A percentile compares a stretch with the other conserved stretches of the same genome.
Evolutionary conservation across 2,113 vertebrate species (phyloP).

Genomic region (Pteropus alecto): DNA sequence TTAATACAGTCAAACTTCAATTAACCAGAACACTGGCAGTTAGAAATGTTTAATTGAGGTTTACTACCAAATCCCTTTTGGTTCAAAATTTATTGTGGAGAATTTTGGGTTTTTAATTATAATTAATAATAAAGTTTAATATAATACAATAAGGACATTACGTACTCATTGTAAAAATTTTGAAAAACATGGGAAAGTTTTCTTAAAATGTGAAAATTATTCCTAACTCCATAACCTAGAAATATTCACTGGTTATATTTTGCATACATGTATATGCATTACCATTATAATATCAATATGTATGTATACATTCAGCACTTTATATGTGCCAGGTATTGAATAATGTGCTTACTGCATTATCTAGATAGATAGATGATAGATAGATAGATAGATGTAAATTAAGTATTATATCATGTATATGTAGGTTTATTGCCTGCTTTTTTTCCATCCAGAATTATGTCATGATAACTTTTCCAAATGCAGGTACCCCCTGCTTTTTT

Average conservation of each 20-base stretch:
- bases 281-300: background rate
- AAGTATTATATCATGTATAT: background rate
- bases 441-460: background rate
- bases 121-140: conserved; percentile 1
- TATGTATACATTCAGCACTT: background rate
- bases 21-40: background rate
- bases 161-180: background rate
- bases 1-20: background rate
- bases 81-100: background rate
- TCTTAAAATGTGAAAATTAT: background rate
- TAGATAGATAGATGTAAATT: background rate
- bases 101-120: background rate
- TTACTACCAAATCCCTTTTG: background rate
- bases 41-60: background rate
- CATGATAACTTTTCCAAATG: background rate
- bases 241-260: background rate
- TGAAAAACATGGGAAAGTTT: background rate
- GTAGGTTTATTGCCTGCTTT: background rate
- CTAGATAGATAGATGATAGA: too few relatives aligned
- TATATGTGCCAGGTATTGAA: background rate
- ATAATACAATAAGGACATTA: background rate
- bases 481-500: background rate
- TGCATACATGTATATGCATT: background rate
- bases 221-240: background rate
- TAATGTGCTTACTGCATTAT: background rate